Conservation (phyloP, 1,140 invertebrate genomes). For the Ceratina japonica region DNA sequence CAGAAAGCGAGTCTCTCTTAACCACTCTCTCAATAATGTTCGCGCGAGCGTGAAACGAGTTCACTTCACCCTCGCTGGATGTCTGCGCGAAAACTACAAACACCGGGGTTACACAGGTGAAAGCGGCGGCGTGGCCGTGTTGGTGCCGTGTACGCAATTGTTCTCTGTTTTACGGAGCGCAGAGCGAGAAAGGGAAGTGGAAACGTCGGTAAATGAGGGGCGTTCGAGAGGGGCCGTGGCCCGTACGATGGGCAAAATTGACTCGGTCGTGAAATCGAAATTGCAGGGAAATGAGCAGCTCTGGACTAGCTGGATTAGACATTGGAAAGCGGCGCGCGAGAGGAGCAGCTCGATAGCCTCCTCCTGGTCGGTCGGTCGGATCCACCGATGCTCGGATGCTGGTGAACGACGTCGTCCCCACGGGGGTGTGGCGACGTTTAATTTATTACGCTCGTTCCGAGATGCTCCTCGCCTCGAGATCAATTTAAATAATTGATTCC, state of each 20-base stretch:
- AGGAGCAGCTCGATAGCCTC: slow-evolving; percentile 5
- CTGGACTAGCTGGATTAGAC: slow-evolving; percentile 55
- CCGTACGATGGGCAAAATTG: slow-evolving; percentile 64
- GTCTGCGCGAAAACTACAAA: too few species aligned
- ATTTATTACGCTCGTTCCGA: slow-evolving; percentile 59
- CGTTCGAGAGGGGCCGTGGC: not conserved
- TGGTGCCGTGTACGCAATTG: not conserved
- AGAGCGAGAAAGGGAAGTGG: slow-evolving; percentile 47
- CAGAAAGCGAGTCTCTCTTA: slow-evolving; percentile 43
- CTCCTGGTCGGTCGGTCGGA: not conserved
- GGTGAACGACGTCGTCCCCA: slow-evolving; percentile 40
- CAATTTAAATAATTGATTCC: slow-evolving; percentile 63
- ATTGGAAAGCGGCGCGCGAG: slow-evolving; percentile 31
- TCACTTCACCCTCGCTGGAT: slow-evolving; percentile 40
- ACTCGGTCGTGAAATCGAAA: slow-evolving; percentile 69
- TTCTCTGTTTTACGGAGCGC: slow-evolving; percentile 52
- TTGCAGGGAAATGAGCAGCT: slow-evolving; percentile 64
- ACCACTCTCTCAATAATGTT: slow-evolving; percentile 66
- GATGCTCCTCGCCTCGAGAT: slow-evolving; percentile 48
- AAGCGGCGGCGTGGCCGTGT: too few species aligned
- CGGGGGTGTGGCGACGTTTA: slow-evolving; percentile 58
- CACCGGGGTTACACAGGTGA: too few species aligned
- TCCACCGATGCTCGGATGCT: slow-evolving; percentile 29
- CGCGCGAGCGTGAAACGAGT: slow-evolving; percentile 70
- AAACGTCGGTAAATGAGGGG: slow-evolving; percentile 23